These are phyloP conservation scores for Boloria euphrosyne DNA, from an alignment of 2,888 invertebrate genomes.

Conservation along the genomic window DNA sequence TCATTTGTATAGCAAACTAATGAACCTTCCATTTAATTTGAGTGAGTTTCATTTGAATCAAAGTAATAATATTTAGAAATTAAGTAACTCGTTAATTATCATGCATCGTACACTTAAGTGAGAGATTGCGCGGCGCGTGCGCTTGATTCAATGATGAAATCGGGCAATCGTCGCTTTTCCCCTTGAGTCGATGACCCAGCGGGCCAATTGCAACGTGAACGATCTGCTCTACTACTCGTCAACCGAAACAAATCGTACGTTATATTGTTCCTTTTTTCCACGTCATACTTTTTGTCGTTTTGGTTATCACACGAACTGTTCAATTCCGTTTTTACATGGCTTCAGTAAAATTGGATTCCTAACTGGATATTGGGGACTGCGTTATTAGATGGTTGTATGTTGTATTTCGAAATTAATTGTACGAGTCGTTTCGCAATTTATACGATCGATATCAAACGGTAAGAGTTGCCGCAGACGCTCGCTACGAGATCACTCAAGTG, in stretches of 20 bases:
- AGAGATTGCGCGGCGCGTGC: conserved; percentile 13
- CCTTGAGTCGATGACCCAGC: conserved; percentile 66
- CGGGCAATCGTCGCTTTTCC: conserved; percentile 39
- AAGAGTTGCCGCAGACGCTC: conserved; percentile 43
- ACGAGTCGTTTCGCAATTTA: conserved; percentile 21
- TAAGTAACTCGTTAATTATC: neutral
- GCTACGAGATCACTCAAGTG: conserved; percentile 52
- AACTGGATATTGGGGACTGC: conserved; percentile 26
- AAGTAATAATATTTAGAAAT: too few species aligned
- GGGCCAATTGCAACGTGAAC: conserved; percentile 60
- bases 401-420: conserved; percentile 26
- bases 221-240: conserved; percentile 60
- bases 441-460: conserved; percentile 17
- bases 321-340: conserved; percentile 44
- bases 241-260: conserved; percentile 69
- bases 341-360: conserved; percentile 45
- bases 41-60: too few species aligned
- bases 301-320: conserved; percentile 43
- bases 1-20: too few species aligned
- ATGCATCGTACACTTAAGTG: neutral
- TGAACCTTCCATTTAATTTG: too few species aligned
- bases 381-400: conserved; percentile 24
- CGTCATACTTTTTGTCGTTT: conserved; percentile 51
- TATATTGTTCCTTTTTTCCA: conserved; percentile 55
- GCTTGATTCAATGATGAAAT: conserved; percentile 20